These are phyloP conservation scores for Platyscelio sp. DNA, from an alignment of 2,888 invertebrate species.

Conservation along the genomic window DNA sequence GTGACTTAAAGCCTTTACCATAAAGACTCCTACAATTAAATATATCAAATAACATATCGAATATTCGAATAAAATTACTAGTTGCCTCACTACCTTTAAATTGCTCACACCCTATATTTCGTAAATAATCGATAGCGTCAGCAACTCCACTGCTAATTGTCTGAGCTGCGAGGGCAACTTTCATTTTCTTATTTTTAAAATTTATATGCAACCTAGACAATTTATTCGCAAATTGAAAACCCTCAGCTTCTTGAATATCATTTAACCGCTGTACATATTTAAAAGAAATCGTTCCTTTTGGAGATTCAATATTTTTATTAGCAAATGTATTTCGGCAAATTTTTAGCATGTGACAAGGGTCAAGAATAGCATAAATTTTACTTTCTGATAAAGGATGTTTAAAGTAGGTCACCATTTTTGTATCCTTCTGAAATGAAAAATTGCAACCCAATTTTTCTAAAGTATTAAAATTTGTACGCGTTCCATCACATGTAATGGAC, in stretches of 20 bases:
- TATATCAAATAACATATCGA: conserved; percentile 71
- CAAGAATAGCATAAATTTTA: conserved; percentile 33
- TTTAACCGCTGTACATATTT: conserved; percentile 16
- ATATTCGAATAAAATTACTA: conserved; percentile 64
- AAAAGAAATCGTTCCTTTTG: conserved; percentile 20
- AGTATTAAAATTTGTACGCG: conserved; percentile 27
- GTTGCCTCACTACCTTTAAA: conserved; percentile 70
- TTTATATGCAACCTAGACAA: conserved; percentile 43
- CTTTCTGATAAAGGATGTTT: conserved; percentile 23
- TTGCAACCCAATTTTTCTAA: conserved; percentile 23
- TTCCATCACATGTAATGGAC: conserved; percentile 36
- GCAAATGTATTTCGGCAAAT: conserved; percentile 31
- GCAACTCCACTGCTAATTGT: conserved; percentile 73
- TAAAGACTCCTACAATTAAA: conserved; percentile 70
- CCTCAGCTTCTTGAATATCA: conserved; percentile 27
- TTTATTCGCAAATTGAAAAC: conserved; percentile 57
- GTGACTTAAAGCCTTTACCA: conserved; percentile 72
- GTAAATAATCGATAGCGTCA: conserved; percentile 68
- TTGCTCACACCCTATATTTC: conserved; percentile 3
- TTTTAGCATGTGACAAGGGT: conserved; percentile 53
- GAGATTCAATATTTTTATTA: not conserved
- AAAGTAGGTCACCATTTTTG: not conserved
- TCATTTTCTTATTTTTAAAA: conserved; percentile 61
- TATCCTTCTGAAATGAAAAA: not conserved
- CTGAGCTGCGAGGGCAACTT: conserved; percentile 69